These are phyloP conservation scores for Heliconius himera DNA, from an alignment of 1,140 invertebrate genomes.

Conservation along the genomic window DNA sequence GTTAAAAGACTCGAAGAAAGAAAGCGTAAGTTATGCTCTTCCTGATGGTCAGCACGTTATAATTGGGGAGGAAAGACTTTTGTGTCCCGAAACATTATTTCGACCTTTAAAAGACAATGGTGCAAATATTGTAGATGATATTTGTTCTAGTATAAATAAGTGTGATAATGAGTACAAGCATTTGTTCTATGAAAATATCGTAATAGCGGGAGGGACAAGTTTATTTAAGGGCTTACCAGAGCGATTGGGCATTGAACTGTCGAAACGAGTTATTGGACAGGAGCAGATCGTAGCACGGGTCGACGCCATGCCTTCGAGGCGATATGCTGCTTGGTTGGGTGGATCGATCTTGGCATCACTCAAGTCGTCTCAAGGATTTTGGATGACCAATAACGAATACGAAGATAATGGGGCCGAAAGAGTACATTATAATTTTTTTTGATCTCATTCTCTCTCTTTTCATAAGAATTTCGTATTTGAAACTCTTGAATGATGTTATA, in stretches of 20 bases:
- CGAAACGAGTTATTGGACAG: slow-evolving; percentile 82
- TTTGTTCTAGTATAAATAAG: slow-evolving; percentile 92
- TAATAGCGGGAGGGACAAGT: slow-evolving; percentile 90
- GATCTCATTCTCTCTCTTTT: background rate
- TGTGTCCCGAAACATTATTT: slow-evolving; percentile 93
- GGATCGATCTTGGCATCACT: slow-evolving; percentile 90
- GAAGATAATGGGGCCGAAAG: slow-evolving; percentile 86
- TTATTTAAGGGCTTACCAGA: slow-evolving; percentile 91
- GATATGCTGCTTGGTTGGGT: slow-evolving; percentile 89
- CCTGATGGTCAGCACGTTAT: slow-evolving; percentile 93
- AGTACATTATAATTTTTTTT: slow-evolving; percentile 75
- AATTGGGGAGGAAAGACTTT: slow-evolving; percentile 92
- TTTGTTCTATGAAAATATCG: slow-evolving; percentile 91
- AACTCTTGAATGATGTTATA: too few species aligned
- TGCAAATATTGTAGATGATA: slow-evolving; percentile 89
- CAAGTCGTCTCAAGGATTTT: slow-evolving; percentile 89
- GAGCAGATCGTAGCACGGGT: slow-evolving; percentile 92
- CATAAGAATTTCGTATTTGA: background rate
- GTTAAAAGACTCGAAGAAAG: slow-evolving; percentile 36
- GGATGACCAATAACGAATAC: slow-evolving; percentile 89
- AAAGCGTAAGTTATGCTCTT: slow-evolving; percentile 87
- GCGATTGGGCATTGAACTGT: slow-evolving; percentile 90
- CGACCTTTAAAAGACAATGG: slow-evolving; percentile 89
- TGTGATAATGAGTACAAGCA: slow-evolving; percentile 91
- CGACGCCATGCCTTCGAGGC: slow-evolving; percentile 92